Conservation (phyloP, 2,113 vertebrate species). For the Platichthys flesus region DNA sequence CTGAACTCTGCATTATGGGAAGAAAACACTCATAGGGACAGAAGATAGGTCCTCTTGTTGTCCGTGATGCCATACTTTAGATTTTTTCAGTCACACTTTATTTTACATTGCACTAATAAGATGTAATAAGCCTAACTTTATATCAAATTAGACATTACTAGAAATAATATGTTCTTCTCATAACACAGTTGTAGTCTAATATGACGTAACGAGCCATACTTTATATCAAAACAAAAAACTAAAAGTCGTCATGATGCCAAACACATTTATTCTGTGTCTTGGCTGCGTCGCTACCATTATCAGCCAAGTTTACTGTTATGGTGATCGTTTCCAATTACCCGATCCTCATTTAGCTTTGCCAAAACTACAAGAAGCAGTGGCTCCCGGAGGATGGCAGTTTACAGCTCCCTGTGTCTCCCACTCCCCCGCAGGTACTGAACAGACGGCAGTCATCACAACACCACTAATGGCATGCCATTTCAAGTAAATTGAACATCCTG, state of each 20-base stretch:
- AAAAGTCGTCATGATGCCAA: background rate
- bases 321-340: slow-evolving; percentile 16
- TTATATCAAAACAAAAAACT: no score
- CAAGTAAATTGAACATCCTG: background rate
- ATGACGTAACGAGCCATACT: no score
- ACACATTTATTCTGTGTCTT: slow-evolving; percentile 13
- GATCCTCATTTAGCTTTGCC: slow-evolving; percentile 24
- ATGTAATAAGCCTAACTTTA: background rate
- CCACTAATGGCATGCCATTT: background rate
- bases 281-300: background rate
- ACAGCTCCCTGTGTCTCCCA: background rate
- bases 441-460: background rate
- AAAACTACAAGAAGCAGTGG: slow-evolving; percentile 7
- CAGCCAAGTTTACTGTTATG: slow-evolving; percentile 11
- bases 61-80: no score
- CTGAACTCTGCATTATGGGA: no score
- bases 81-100: background rate
- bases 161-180: no score
- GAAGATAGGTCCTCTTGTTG: no score
- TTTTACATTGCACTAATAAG: background rate
- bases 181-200: no score
- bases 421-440: background rate
- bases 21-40: no score
- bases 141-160: background rate
- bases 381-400: background rate